Percentiles rank a stretch among this genome's conserved stretches.
phyloP scores from a whole-genome alignment of 2,888 invertebrate species.

The Drosophila anomalata region DNA sequence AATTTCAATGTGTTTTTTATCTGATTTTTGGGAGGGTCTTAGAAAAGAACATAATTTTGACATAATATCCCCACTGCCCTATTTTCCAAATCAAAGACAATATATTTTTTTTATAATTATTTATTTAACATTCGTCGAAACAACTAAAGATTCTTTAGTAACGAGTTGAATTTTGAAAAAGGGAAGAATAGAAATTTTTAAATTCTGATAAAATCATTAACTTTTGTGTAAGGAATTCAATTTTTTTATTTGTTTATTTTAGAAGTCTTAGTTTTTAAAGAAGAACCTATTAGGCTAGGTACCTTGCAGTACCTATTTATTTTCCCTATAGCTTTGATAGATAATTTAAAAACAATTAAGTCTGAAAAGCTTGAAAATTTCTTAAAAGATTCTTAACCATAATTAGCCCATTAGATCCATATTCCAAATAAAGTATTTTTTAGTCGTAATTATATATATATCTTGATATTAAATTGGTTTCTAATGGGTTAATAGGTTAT shows the following conservation, averaged over 20 bases:
- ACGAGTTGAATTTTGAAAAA: neutral
- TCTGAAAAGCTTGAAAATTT: neutral
- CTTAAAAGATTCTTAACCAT: neutral
- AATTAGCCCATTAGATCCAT: neutral
- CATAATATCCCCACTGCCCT: too few species aligned
- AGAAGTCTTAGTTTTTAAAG: neutral
- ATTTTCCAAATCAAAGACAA: neutral
- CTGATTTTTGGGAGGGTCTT: neutral
- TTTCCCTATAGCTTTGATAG: neutral
- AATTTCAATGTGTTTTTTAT: conserved; percentile 19
- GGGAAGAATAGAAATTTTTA: neutral
- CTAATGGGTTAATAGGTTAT: neutral
- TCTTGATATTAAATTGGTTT: neutral
- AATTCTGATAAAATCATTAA: neutral
- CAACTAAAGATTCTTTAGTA: neutral
- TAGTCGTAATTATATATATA: neutral
- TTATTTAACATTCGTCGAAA: neutral
- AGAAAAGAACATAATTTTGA: neutral
- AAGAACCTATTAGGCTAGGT: neutral
- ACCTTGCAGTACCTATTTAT: neutral
- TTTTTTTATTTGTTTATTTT: neutral
- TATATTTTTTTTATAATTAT: neutral
- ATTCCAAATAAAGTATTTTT: neutral
- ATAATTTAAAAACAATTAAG: neutral
- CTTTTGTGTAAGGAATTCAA: neutral